These are phyloP conservation scores for Epinotia ramella DNA, from an alignment of 2,888 invertebrate species.

Conservation along the genomic window DNA sequence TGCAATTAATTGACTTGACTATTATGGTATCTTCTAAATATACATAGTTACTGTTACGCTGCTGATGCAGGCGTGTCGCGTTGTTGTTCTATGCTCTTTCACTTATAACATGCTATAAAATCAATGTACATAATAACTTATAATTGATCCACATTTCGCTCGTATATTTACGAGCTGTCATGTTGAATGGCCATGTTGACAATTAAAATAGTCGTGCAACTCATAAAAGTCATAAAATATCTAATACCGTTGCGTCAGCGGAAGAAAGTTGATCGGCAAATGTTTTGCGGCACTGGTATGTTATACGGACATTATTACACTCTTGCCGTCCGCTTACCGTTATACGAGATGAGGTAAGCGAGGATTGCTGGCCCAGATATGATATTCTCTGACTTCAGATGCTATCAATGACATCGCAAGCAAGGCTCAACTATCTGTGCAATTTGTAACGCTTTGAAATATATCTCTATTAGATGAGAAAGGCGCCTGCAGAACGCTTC, in stretches of 20 bases:
- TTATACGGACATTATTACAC: slow-evolving; percentile 55
- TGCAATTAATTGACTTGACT: not conserved
- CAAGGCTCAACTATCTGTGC: not conserved
- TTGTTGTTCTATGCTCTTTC: slow-evolving; percentile 5
- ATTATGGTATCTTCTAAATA: not conserved
- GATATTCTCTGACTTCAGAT: not conserved
- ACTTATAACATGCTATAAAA: not conserved
- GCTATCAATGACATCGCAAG: not conserved
- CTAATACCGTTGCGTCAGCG: slow-evolving; percentile 55
- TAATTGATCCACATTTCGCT: slow-evolving; percentile 34
- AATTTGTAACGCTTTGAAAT: not conserved
- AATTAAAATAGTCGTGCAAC: slow-evolving; percentile 32
- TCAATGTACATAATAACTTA: not conserved
- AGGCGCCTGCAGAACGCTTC: no score
- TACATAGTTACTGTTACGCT: not conserved
- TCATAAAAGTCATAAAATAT: slow-evolving; percentile 34
- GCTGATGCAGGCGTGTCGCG: not conserved
- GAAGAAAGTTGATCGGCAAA: slow-evolving; percentile 60
- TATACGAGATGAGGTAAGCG: slow-evolving; percentile 12
- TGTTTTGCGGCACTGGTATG: slow-evolving; percentile 55
- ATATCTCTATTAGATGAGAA: no score
- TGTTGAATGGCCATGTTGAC: slow-evolving; percentile 28
- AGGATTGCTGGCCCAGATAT: not conserved
- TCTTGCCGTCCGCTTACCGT: slow-evolving; percentile 53
- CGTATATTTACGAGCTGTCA: slow-evolving; percentile 37